phyloP scores from a whole-genome alignment of 2,888 invertebrate genomes.

The Atrina japonica region DNA sequence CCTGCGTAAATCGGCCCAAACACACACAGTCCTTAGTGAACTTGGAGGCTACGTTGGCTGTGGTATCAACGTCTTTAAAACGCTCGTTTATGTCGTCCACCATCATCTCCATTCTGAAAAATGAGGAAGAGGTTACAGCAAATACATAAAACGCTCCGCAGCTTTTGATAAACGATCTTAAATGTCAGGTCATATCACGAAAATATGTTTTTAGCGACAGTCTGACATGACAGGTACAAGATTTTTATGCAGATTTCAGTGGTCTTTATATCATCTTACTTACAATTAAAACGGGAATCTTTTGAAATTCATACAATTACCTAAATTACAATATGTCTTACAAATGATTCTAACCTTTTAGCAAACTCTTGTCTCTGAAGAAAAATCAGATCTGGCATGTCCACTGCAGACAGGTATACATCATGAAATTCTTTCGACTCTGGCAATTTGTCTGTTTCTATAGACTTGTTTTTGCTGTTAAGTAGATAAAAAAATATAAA shows the following conservation, averaged over 20 bases:
- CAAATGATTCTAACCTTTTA: conserved; percentile 55
- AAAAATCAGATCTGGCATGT: conserved; percentile 61
- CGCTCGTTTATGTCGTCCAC: conserved; percentile 52
- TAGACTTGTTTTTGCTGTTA: conserved; percentile 33
- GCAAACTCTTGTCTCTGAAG: conserved; percentile 59
- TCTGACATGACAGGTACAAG: no score
- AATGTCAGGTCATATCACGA: no score
- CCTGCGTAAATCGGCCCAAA: conserved; percentile 58
- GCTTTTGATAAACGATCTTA: no score
- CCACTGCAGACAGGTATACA: conserved; percentile 60
- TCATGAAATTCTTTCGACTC: conserved; percentile 53
- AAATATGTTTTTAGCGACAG: no score
- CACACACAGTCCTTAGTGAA: conserved; percentile 54
- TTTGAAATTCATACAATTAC: no score
- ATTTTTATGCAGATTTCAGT: no score
- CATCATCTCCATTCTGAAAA: conserved; percentile 60
- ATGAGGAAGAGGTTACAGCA: no score
- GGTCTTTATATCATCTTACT: no score
- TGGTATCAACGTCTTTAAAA: conserved; percentile 39
- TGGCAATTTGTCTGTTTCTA: conserved; percentile 59
- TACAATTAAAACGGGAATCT: no score
- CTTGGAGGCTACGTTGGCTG: conserved; percentile 27
- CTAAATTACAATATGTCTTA: no score
- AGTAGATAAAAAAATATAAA: not conserved
- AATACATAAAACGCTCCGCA: no score